Evolutionary conservation across 2,888 invertebrate species (phyloP).

Genomic region (Cryptus armator): DNA sequence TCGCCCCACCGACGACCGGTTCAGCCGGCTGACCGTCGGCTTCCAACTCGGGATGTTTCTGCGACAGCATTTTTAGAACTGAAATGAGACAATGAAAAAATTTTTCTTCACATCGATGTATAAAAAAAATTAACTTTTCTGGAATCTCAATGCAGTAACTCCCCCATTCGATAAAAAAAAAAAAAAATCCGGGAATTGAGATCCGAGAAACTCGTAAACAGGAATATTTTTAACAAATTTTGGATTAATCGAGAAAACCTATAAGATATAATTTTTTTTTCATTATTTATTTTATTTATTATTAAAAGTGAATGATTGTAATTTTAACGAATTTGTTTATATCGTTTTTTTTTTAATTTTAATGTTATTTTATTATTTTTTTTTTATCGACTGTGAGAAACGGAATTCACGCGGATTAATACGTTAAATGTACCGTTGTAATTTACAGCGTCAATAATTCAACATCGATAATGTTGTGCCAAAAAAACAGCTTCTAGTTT

Average conservation of each 20-base stretch:
- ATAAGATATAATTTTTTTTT: not conserved
- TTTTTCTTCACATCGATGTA: not conserved
- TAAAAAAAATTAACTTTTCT: too few relatives aligned
- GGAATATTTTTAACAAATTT: not conserved
- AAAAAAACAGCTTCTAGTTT: too few relatives aligned
- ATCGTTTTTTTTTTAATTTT: not conserved
- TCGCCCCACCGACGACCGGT: slow-evolving; percentile 51
- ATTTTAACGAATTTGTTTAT: too few relatives aligned
- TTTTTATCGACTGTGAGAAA: not conserved
- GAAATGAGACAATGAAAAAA: slow-evolving; percentile 61
- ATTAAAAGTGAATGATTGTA: too few relatives aligned
- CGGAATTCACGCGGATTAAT: not conserved
- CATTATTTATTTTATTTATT: too few relatives aligned
- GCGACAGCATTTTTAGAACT: slow-evolving; percentile 82
- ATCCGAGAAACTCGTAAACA: not conserved
- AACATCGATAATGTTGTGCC: too few relatives aligned
- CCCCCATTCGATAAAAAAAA: too few relatives aligned
- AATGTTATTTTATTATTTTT: not conserved
- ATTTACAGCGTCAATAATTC: not conserved
- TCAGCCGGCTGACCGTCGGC: slow-evolving; percentile 70
- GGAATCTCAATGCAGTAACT: too few relatives aligned
- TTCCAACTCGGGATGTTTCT: slow-evolving; percentile 78
- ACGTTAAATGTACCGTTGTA: not conserved
- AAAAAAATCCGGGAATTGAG: not conserved
- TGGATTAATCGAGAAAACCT: not conserved